Percentiles rank a stretch among this genome's conserved stretches.
These are phyloP conservation scores for Morus bassanus DNA, from an alignment of 2,797 vertebrate genomes.

Conservation along the genomic window DNA sequence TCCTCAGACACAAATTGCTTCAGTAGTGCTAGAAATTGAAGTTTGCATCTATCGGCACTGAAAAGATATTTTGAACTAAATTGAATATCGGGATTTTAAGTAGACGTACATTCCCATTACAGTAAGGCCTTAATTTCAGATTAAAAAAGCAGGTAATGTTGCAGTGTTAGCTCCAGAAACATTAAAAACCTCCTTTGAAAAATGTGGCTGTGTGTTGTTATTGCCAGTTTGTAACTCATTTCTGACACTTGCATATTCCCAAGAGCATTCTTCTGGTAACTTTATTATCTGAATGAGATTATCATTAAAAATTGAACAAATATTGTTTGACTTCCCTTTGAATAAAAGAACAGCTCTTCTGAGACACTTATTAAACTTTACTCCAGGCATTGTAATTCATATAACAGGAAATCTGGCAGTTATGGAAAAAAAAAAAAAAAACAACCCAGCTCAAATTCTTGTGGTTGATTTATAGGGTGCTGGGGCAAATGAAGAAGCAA, in stretches of 20 bases:
- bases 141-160: not conserved
- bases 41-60: not conserved
- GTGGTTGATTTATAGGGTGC: not conserved
- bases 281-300: conserved; percentile 18
- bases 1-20: not conserved
- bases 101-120: not conserved
- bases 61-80: not conserved
- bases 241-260: not conserved
- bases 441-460: not conserved
- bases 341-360: conserved; percentile 8
- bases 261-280: not conserved
- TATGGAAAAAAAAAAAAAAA: not conserved
- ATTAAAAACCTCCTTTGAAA: not conserved
- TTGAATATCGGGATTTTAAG: not conserved
- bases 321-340: not conserved
- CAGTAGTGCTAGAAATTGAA: not conserved
- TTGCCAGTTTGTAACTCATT: not conserved
- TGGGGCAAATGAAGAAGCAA: not conserved
- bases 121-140: not conserved
- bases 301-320: conserved; percentile 25
- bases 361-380: not conserved
- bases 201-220: not conserved
- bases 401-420: not conserved
- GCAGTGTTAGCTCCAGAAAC: not conserved
- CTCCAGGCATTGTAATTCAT: not conserved